Base-by-base conservation (phyloP, 2,888 invertebrate species). In the Nemotelus pantherinus region DNA sequence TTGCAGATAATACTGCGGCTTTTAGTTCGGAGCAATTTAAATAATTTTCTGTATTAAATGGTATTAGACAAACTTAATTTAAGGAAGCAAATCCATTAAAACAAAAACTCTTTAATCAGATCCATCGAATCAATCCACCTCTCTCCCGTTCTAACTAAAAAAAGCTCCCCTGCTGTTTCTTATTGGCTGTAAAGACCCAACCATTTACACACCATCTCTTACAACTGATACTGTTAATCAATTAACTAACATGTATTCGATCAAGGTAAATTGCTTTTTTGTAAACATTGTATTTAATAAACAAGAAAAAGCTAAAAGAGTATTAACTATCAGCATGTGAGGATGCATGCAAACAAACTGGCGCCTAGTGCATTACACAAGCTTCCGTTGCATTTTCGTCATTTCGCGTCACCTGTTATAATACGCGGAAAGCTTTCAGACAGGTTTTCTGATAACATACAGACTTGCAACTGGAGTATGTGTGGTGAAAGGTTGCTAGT, bases 161-260 rank as follows among this genome's bases (percentile, higher is more conserved):
- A 25, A 25, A 25, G 25, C 25, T 25, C 25, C 25, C 25, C 25
- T 25, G 25, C 25, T 25, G 25, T 25, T 25, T 25, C 0, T 1
- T 25, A 25, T 25, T 25, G 25, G 25, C 1, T 25, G 25, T 25
- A 25, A 25, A 25, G 25, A 25, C 1, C 25, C 25, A 25, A 25
- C 25, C 25, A 7, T 63, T 43, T 43, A 43, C 10, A 57, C 57
- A 57, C 43, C 9, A 39, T 63, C 63, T 41, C 70, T 2, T 70
- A 70, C 70, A 53, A 70, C 9, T 70, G 50, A 53, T 70, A 70
- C 70, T 55, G 70, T 70, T 70, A 70, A 47, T 25, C 39, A 47
- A 10, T 67, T 48, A 47, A 67, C 25, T 25, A 39, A 47, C 58
- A 25, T 44, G 25, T 25, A n/a, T 43, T 53, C 58, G 25, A 60